Evolutionary conservation across 2,797 vertebrate species (phyloP), one percentile per base, ranked within the genome.

Genomic region (Periophthalmus magnuspinnatus): DNA sequence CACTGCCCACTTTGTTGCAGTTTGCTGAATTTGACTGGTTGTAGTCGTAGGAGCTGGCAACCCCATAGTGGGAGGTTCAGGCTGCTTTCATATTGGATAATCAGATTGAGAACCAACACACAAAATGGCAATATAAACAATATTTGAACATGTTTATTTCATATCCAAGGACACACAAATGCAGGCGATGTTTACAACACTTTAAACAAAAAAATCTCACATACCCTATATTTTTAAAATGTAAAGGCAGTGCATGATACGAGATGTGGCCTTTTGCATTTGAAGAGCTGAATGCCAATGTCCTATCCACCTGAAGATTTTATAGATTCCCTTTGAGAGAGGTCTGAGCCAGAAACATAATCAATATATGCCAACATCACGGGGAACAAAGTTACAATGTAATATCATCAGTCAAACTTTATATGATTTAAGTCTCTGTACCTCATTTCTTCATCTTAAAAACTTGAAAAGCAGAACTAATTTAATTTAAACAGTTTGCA

Each of bases 271-370:
- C 56, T 72, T 68, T 77, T 69, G 69, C 65, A 21, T 38, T 48
- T 24, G 41, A 69, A 48, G 33, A 3, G n/a, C 68, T 68, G 33
- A 78, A 74, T 75, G 38, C 38, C 36, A 73, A 60, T 32, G 61
- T 70, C 41, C 33, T 52, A 19, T 73, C 16, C 56, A 11, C 14
- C 34, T 64, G 24, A 61, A 68, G 28, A 58, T 63, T 33, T 34
- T 58, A 70, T 57, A 41, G 48, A 69, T 33, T 52, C 68, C 1
- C 33, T 74, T 77, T 76, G 52, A 1, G 81, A 77, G 62, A 69
- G 59, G 63, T 67, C 21, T 6, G 22, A 80, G 41, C 67, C 38
- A 75, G 69, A 77, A 74, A 72, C 72, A 64, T 71, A 50, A 69
- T 84, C 59, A 33, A 38, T 68, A 71, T 2, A 22, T 41, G 28